Percentiles rank a stretch among this genome's conserved stretches.
phyloP scores from a whole-genome alignment of 2,113 vertebrate species.

The Alouatta palliata region DNA sequence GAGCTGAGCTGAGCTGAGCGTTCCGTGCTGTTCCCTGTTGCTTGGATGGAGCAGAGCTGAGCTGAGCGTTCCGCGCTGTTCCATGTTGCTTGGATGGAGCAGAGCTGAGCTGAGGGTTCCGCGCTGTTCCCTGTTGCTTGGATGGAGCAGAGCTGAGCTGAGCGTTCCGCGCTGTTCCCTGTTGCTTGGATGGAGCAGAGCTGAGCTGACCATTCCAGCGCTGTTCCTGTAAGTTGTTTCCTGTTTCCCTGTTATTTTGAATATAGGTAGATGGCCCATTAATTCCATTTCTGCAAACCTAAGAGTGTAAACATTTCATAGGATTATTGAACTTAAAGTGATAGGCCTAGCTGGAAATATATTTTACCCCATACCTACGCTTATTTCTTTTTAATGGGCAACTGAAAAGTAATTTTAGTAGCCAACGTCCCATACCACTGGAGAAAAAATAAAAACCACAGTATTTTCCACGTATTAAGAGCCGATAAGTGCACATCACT shows the following conservation, averaged over 20 bases:
- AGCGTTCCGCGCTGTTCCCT: fast-evolving
- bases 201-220: too few species aligned
- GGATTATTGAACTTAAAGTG: neutral
- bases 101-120: fast-evolving
- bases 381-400: neutral
- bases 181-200: too few species aligned
- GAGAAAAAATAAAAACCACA: neutral
- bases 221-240: fast-evolving
- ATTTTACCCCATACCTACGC: neutral
- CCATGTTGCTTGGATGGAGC: too few species aligned
- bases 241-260: neutral
- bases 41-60: too few species aligned
- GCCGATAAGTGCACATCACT: fast-evolving
- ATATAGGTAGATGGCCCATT: fast-evolving
- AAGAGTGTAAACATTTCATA: neutral
- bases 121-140: too few species aligned
- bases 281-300: neutral
- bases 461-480: fast-evolving
- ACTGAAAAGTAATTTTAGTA: neutral
- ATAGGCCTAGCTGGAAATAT: neutral
- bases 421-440: neutral
- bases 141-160: too few species aligned
- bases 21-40: neutral
- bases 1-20: neutral
- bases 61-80: fast-evolving